These are phyloP conservation scores for Pipa parva DNA, from an alignment of 2,113 vertebrate genomes.

Conservation along the genomic window DNA sequence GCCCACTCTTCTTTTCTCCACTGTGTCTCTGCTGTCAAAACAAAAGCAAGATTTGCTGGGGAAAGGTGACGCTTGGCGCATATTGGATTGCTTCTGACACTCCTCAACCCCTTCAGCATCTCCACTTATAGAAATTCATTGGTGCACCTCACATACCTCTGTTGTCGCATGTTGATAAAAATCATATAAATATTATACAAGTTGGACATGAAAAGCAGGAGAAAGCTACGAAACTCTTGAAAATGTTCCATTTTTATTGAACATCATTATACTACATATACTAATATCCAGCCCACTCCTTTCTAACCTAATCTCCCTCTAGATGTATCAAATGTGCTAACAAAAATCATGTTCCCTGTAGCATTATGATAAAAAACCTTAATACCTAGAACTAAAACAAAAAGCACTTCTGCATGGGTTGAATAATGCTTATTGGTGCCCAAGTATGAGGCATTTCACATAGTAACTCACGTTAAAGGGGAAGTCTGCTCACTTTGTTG, in stretches of 20 bases:
- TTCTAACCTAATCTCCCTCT: not conserved
- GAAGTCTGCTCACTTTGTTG: too few species aligned
- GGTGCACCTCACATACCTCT: not conserved
- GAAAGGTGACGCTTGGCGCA: constrained; percentile 19
- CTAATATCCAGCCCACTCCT: not conserved
- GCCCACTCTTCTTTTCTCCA: constrained; percentile 27
- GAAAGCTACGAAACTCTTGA: not conserved
- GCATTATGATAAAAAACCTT: too few species aligned
- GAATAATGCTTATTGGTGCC: too few species aligned
- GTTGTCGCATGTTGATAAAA: constrained; percentile 12
- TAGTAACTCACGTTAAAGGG: too few species aligned
- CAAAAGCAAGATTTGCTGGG: constrained; percentile 18
- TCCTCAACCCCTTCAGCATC: constrained; percentile 4
- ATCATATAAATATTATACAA: constrained; percentile 13
- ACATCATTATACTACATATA: not conserved
- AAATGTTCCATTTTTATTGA: constrained; percentile 5
- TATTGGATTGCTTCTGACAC: constrained; percentile 6
- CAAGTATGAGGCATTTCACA: too few species aligned
- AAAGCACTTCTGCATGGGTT: too few species aligned
- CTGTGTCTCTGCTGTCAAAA: constrained; percentile 34
- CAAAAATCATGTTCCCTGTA: too few species aligned
- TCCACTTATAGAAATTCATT: constrained; percentile 21
- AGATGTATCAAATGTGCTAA: too few species aligned
- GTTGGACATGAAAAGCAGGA: constrained; percentile 1
- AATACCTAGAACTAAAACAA: too few species aligned